phyloP scores from a whole-genome alignment of 2,888 invertebrate genomes.

The Phragmatobia fuliginosa region DNA sequence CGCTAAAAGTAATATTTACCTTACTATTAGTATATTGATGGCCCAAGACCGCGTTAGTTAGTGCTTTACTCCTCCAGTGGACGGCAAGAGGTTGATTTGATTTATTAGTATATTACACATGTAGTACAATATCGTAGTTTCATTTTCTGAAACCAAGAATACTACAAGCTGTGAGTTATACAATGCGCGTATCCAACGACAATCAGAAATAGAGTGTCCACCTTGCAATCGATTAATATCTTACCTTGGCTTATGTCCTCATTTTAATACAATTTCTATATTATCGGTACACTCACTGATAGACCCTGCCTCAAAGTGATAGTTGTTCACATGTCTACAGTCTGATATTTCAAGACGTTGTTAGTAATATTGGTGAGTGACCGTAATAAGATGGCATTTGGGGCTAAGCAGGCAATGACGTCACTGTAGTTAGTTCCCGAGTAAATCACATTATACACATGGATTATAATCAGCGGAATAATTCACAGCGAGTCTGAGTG shows the following conservation, averaged over 20 bases:
- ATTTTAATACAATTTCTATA: background rate
- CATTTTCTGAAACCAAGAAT: background rate
- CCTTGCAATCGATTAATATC: background rate
- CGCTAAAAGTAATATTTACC: background rate
- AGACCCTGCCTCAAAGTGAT: background rate
- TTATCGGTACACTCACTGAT: background rate
- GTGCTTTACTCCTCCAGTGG: too few species aligned
- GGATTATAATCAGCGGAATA: slow-evolving; percentile 38
- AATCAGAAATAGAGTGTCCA: background rate
- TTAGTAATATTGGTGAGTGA: too few species aligned
- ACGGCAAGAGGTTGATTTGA: too few species aligned
- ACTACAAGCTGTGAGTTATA: background rate
- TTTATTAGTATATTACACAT: background rate
- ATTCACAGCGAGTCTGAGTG: slow-evolving; percentile 23
- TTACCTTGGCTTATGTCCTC: background rate
- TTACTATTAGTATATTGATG: background rate
- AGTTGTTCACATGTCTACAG: background rate
- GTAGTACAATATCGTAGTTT: background rate
- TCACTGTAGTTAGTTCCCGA: slow-evolving; percentile 23
- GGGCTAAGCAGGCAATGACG: slow-evolving; percentile 6
- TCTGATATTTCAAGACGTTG: too few species aligned
- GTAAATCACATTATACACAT: slow-evolving; percentile 16
- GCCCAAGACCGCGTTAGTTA: too few species aligned
- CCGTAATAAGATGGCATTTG: too few species aligned
- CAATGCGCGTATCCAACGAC: too few species aligned